Evolutionary conservation across 1,140 invertebrate species (phyloP), one percentile per base, ranked within the genome.

Genomic region (Xylocopa sonorina): DNA sequence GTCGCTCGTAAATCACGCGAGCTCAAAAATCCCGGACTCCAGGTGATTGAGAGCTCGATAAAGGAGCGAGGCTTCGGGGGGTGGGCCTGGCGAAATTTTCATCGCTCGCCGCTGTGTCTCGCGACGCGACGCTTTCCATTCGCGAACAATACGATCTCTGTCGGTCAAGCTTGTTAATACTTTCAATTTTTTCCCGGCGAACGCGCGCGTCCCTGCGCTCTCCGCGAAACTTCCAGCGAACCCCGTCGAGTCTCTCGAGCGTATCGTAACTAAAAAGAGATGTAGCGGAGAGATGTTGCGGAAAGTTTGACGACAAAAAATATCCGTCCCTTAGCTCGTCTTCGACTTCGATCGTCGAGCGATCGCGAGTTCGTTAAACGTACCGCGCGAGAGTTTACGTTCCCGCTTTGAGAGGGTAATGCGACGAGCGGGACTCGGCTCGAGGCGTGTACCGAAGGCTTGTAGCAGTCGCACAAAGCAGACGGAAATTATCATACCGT

Each of bases 401-500:
- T 46, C 27, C 9, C 46, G n/a, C 38, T 76, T 68, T 58, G 41
- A 57, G 38, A 43, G 60, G 27, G 0, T 55, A 55, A 46, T 24
- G 32, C 34, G 10, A 18, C 43, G 29, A 32, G 14, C 21, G 14
- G 14, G 16, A 2, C 16, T 46, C 16, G 34, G 6, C 27, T 64
- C 32, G 24, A 43, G 46, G 50, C 21, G 53, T 4, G 5, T 32
- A n/a, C 7, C 16, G 14, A 10, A 58, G 66, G 63, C 55, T 57
- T 32, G 55, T 62, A 2, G 71, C 50, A 46, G 74, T 73, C 48
- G 74, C 72, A 77, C 51, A 72, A 83, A 78, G 64, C 67, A 66
- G 81, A 64, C 66, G 67, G 64, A 67, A 87, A 87, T 87, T 87
- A 87, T 87, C 76, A 82, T 87, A 41, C 41, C 50, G 46, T 7